These are phyloP conservation scores for Echeneis naucrates DNA, from an alignment of 2,797 vertebrate genomes.

Conservation along the genomic window DNA sequence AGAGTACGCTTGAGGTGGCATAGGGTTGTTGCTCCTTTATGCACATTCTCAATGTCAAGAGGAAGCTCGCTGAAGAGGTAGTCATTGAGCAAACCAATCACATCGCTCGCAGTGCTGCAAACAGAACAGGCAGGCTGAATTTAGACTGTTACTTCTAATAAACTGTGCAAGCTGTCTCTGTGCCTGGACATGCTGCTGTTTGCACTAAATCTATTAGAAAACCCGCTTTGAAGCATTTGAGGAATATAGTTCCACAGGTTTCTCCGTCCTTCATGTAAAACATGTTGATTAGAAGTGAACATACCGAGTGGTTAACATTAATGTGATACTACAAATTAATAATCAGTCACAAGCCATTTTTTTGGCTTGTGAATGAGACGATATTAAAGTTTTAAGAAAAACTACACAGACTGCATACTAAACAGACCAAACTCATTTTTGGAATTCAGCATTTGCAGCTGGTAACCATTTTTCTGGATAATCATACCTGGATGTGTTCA, in stretches of 20 bases:
- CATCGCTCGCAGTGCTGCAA: constrained; percentile 75
- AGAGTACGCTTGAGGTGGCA: constrained; percentile 82
- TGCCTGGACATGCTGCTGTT: not conserved
- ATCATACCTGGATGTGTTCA: constrained; percentile 79
- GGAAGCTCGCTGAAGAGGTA: constrained; percentile 85
- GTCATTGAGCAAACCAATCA: constrained; percentile 81
- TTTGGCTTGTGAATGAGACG: no score
- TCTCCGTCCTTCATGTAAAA: constrained; percentile 33
- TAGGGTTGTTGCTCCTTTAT: constrained; percentile 81
- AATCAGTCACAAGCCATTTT: not conserved
- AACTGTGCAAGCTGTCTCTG: constrained; percentile 2
- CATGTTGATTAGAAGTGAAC: not conserved
- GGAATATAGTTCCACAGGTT: not conserved
- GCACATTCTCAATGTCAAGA: constrained; percentile 85
- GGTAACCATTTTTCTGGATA: not conserved
- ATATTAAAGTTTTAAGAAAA: not conserved
- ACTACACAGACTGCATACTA: not conserved
- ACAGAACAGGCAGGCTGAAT: constrained; percentile 12
- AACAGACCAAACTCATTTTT: not conserved
- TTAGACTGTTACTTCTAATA: not conserved
- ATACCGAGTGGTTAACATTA: not conserved
- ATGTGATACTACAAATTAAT: not conserved
- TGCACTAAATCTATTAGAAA: not conserved
- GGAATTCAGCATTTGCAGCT: not conserved
- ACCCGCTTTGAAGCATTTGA: not conserved